Conservation (phyloP, 2,113 vertebrate genomes). For the Callospermophilus lateralis region DNA sequence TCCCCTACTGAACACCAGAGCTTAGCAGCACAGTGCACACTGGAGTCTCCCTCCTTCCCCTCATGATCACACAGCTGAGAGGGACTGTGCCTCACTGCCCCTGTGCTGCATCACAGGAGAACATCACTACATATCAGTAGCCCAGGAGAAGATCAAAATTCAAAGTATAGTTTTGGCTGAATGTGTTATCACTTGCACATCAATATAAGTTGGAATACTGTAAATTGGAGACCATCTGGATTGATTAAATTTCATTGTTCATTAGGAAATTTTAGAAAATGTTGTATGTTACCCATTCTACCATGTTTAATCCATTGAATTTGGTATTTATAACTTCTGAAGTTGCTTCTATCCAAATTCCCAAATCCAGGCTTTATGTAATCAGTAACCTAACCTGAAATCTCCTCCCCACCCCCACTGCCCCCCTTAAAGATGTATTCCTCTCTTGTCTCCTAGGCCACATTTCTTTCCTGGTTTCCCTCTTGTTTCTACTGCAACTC, state of each 20-base stretch:
- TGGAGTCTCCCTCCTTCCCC: no score
- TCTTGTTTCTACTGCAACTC: not conserved
- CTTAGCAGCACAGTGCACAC: not conserved
- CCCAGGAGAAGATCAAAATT: not conserved
- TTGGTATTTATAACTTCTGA: not conserved
- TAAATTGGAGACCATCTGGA: not conserved
- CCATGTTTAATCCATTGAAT: not conserved
- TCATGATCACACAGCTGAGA: not conserved
- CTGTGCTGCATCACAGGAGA: not conserved
- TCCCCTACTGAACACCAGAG: not conserved
- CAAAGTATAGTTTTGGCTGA: not conserved
- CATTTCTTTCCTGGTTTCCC: not conserved
- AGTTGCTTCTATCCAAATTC: not conserved
- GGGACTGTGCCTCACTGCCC: not conserved
- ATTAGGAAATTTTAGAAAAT: not conserved
- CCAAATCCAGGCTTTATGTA: not conserved
- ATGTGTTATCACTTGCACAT: not conserved
- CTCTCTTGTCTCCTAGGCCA: not conserved
- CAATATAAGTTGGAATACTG: not conserved
- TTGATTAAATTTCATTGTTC: not conserved
- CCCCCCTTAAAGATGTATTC: not conserved
- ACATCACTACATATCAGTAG: fast-evolving
- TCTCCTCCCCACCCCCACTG: no score
- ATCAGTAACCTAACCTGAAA: not conserved
- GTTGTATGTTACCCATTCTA: not conserved